Conservation (phyloP, 2,888 invertebrate genomes). For the Nomada hirtipes region DNA sequence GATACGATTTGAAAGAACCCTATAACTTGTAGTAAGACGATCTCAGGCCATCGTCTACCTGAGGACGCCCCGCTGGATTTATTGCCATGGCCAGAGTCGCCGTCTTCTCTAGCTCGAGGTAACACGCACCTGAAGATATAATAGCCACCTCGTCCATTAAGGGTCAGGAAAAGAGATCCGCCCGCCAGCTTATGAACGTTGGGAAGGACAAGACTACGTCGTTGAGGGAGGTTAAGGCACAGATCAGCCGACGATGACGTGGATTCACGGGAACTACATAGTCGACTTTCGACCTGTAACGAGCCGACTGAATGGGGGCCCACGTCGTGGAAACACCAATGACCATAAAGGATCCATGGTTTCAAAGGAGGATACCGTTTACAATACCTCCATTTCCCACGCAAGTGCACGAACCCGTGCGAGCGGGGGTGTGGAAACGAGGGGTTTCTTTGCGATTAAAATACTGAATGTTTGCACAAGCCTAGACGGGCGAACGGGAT, state of each 20-base stretch:
- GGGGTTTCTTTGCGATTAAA: not conserved
- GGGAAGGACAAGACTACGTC: not conserved
- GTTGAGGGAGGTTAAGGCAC: constrained; percentile 16
- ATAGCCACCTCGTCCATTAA: constrained; percentile 64
- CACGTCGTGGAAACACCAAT: not conserved
- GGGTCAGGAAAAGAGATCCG: constrained; percentile 46
- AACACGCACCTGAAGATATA: constrained; percentile 66
- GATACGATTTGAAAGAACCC: constrained; percentile 42
- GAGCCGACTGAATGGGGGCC: not conserved
- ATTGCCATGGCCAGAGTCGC: constrained; percentile 55
- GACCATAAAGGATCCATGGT: not conserved
- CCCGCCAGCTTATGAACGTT: constrained; percentile 15
- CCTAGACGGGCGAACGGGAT: too few relatives aligned
- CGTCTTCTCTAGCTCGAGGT: constrained; percentile 49
- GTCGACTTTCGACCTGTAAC: too few relatives aligned
- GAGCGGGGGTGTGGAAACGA: not conserved
- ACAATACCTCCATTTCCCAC: not conserved
- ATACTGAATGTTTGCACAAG: not conserved
- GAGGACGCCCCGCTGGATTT: constrained; percentile 67
- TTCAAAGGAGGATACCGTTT: not conserved
- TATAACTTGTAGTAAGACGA: constrained; percentile 46
- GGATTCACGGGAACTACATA: constrained; percentile 5
- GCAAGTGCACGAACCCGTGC: not conserved
- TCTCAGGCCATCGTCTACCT: constrained; percentile 57
- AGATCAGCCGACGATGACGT: constrained; percentile 57